Conservation (phyloP, 2,797 vertebrate species). For the Iguana delicatissima region DNA sequence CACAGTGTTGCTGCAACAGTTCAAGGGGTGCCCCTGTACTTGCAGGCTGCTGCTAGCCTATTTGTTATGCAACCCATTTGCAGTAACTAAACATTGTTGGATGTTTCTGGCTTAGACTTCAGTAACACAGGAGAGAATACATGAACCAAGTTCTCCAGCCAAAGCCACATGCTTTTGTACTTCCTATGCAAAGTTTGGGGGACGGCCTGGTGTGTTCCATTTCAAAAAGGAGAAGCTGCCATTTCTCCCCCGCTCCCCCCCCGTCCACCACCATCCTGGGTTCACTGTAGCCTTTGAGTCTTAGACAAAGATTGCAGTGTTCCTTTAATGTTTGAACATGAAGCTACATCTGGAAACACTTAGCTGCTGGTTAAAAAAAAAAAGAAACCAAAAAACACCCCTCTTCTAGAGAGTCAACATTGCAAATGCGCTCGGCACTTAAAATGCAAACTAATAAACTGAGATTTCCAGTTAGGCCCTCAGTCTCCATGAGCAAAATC, state of each 20-base stretch:
- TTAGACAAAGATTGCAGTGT: constrained; percentile 66
- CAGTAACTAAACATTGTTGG: background rate
- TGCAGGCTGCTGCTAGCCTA: background rate
- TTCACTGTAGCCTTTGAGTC: constrained; percentile 22
- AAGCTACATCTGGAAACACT: constrained; percentile 77
- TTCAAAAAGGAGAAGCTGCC: constrained; percentile 11
- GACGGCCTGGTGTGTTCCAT: background rate
- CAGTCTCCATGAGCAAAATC: constrained; percentile 31
- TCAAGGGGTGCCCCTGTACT: background rate
- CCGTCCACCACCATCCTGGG: no score
- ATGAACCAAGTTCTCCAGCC: background rate
- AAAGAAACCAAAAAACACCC: constrained; percentile 39
- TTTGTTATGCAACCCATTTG: background rate
- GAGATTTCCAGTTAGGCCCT: constrained; percentile 57
- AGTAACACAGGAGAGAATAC: background rate
- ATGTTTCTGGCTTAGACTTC: background rate
- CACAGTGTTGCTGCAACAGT: background rate
- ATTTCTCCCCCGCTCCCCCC: constrained; percentile 12
- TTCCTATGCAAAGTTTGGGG: background rate
- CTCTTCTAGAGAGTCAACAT: constrained; percentile 59
- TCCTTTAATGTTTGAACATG: constrained; percentile 64
- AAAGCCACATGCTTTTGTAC: background rate
- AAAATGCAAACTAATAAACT: constrained; percentile 64
- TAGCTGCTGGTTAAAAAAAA: constrained; percentile 65
- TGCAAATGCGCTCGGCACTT: constrained; percentile 46